A percentile compares a stretch with the other conserved stretches of the same genome.
Evolutionary conservation across 2,888 invertebrate species (phyloP).

Genomic region (Cotesia congregata): DNA sequence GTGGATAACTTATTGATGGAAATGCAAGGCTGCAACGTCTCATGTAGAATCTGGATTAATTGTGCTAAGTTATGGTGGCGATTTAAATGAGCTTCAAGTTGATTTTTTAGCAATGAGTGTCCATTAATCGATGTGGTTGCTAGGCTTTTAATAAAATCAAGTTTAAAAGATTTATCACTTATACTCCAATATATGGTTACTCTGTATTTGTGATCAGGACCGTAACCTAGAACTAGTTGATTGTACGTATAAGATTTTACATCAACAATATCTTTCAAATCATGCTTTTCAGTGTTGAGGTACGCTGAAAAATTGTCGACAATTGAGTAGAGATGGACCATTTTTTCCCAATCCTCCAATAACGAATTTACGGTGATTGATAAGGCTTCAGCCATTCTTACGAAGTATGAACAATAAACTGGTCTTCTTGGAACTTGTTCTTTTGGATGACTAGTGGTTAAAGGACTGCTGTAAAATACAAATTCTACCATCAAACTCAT

Average conservation of each 20-base stretch:
- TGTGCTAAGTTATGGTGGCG: constrained; percentile 80
- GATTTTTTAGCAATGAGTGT: constrained; percentile 89
- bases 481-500: constrained; percentile 93
- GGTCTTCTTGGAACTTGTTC: constrained; percentile 90
- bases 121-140: constrained; percentile 88
- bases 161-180: constrained; percentile 80
- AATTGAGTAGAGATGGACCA: constrained; percentile 89
- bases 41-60: constrained; percentile 87
- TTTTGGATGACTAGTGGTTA: constrained; percentile 84
- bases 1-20: constrained; percentile 91
- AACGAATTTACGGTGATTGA: constrained; percentile 87
- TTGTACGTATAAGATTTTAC: constrained; percentile 95
- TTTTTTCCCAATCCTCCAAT: constrained; percentile 92
- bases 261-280: constrained; percentile 79
- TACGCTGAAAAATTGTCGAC: constrained; percentile 88
- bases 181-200: constrained; percentile 88
- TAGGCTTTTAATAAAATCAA: constrained; percentile 77
- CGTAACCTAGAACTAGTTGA: constrained; percentile 90
- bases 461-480: constrained; percentile 86
- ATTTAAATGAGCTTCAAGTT: constrained; percentile 91
- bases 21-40: constrained; percentile 90
- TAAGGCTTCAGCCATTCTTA: constrained; percentile 86
- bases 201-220: constrained; percentile 86
- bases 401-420: constrained; percentile 91
- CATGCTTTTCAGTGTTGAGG: constrained; percentile 80